Conservation (phyloP, 2,797 vertebrate species). For the Urocyon cinereoargenteus region DNA sequence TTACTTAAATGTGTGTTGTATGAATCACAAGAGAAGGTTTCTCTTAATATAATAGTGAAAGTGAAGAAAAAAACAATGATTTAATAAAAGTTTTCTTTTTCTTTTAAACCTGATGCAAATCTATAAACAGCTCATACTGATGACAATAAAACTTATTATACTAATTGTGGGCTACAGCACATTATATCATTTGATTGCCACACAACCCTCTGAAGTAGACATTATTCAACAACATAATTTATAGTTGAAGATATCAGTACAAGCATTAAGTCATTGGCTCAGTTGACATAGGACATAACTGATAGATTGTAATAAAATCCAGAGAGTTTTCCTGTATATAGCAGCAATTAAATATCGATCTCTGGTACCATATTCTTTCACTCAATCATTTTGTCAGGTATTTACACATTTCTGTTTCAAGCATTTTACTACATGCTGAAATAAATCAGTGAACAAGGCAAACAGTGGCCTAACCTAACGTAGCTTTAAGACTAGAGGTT, state of each 20-base stretch:
- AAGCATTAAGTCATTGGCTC: background rate
- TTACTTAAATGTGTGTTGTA: background rate
- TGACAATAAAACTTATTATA: background rate
- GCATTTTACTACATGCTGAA: background rate
- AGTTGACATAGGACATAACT: background rate
- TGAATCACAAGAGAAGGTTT: background rate
- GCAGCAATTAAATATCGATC: background rate
- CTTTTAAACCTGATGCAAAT: background rate
- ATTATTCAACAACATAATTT: background rate
- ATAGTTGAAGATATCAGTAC: background rate
- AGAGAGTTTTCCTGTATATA: background rate
- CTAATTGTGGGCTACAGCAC: background rate
- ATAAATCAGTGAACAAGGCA: background rate
- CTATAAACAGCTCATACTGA: background rate
- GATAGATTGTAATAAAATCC: background rate
- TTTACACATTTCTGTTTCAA: background rate
- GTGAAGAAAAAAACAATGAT: background rate
- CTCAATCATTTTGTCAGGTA: background rate
- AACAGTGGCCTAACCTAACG: background rate
- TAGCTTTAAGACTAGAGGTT: background rate
- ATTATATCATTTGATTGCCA: background rate
- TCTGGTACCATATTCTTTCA: background rate
- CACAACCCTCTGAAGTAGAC: background rate
- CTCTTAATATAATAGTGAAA: background rate
- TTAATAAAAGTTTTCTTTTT: background rate